A percentile compares a stretch with the other conserved stretches of the same genome.
phyloP scores from a whole-genome alignment of 1,140 invertebrate species.

The Whitmania pigra region DNA sequence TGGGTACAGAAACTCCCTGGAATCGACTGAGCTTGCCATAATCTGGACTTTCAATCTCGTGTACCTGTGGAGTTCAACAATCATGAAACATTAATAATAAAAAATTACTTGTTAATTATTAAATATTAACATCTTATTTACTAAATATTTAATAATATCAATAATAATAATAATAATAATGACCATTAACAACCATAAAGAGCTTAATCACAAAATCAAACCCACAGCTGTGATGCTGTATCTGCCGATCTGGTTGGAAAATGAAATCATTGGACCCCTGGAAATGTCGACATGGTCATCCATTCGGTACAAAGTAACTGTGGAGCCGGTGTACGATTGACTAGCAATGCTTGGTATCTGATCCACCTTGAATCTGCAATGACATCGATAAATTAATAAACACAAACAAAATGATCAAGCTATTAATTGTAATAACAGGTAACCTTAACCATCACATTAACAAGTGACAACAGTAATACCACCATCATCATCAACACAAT shows the following conservation, averaged over 20 bases:
- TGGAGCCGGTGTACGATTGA: constrained; percentile 36
- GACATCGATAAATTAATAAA: constrained; percentile 6
- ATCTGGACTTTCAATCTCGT: constrained; percentile 50
- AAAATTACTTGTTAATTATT: too few species aligned
- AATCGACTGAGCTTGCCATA: constrained; percentile 62
- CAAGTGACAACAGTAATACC: too few species aligned
- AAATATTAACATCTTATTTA: too few species aligned
- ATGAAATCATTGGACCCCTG: constrained; percentile 70
- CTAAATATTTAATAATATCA: too few species aligned
- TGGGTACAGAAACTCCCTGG: constrained; percentile 75
- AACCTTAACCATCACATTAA: too few species aligned
- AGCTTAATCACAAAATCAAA: constrained; percentile 26
- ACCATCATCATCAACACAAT: too few species aligned
- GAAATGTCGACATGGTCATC: constrained; percentile 79
- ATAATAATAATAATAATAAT: background rate
- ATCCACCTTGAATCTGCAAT: constrained; percentile 54
- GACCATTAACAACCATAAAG: constrained; percentile 13
- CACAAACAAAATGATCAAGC: constrained; percentile 4
- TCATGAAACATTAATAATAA: too few species aligned
- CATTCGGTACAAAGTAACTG: constrained; percentile 63
- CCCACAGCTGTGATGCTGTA: constrained; percentile 55
- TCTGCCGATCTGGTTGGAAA: constrained; percentile 60
- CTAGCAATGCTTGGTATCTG: constrained; percentile 70
- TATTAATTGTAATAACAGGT: too few species aligned
- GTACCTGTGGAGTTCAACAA: constrained; percentile 44